These are phyloP conservation scores for Erinaceus europaeus DNA, from an alignment of 2,113 vertebrate genomes.

Conservation along the genomic window DNA sequence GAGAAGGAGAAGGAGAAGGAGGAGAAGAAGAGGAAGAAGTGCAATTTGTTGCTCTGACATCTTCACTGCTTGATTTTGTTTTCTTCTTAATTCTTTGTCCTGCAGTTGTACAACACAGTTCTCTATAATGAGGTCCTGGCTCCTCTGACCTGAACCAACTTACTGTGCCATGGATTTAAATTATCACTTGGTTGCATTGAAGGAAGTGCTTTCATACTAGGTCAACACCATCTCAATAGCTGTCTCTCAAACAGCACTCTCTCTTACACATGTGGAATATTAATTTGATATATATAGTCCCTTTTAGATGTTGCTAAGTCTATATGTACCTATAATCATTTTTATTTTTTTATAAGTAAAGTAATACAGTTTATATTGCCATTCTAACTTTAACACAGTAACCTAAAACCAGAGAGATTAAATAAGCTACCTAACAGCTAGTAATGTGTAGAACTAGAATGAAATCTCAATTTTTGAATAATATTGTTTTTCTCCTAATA, in stretches of 20 bases:
- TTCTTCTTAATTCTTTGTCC: conserved; percentile 39
- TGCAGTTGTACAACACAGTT: conserved; percentile 6
- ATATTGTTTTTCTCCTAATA: background rate
- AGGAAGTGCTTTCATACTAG: conserved; percentile 16
- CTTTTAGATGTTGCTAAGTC: background rate
- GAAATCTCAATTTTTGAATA: background rate
- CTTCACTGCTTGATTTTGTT: background rate
- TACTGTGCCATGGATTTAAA: conserved; percentile 30
- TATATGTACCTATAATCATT: background rate
- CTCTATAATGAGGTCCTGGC: background rate
- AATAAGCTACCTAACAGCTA: background rate
- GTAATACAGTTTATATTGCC: background rate
- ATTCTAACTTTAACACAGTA: background rate
- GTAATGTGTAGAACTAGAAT: background rate
- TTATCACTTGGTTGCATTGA: conserved; percentile 1
- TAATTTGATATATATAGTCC: background rate
- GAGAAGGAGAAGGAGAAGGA: no score
- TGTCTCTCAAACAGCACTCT: background rate
- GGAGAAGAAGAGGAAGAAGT: no score
- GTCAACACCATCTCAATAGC: background rate
- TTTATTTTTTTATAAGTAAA: background rate
- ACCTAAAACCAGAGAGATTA: background rate
- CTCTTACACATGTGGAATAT: background rate
- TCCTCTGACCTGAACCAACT: conserved; percentile 49
- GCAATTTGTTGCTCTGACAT: background rate